Base-by-base conservation (phyloP, 2,888 invertebrate species). In the Leucophenga montana region DNA sequence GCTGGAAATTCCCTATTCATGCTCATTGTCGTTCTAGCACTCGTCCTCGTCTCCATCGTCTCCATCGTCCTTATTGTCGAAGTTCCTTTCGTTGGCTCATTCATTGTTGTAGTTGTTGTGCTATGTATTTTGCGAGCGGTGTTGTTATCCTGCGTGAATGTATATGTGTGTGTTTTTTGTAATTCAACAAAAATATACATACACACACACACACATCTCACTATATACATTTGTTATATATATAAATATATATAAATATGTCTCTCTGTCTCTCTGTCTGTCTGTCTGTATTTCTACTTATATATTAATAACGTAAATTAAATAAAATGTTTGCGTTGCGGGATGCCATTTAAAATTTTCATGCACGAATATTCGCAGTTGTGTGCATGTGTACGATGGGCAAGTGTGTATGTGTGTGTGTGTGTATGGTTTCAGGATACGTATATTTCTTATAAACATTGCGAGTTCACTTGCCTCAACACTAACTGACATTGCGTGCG, bases 1-100 rank as follows among this genome's bases (percentile, higher is more conserved):
- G 81, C 78, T 84, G 81, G 84, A 81, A 84, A 75, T 77, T 74
- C 72, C 78, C 16, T 61, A 39, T 61, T 61, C 61, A 61, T 39
- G 39, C 61, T 61, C 39, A 61, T 72, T 75, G 59, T 57, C 57
- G 54, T 11, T 31, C 16, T 31, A 22, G 18, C 11, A 9, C 54
- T 18, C 3, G 33, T 33, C 3, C 39, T 39, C 39, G 39, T 39
- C 39, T 39, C 39, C 8, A 39, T n/a, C n/a, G 33, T 33, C 3
- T 8, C 8, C 8, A 39, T 5, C 39, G 39, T 39, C 11, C 39
- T 39, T 39, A 39, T 39, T 39, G 39, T 39, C 39, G 14, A 31
- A 31, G 69, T 59, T 66, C 3, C n/a, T 68, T 69, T 68, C 27
- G 57, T 67, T 18, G 27, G 27, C 27, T 57, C 57, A 31, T 53